Conservation (phyloP, 2,113 vertebrate genomes). For the Spermophilus dauricus region DNA sequence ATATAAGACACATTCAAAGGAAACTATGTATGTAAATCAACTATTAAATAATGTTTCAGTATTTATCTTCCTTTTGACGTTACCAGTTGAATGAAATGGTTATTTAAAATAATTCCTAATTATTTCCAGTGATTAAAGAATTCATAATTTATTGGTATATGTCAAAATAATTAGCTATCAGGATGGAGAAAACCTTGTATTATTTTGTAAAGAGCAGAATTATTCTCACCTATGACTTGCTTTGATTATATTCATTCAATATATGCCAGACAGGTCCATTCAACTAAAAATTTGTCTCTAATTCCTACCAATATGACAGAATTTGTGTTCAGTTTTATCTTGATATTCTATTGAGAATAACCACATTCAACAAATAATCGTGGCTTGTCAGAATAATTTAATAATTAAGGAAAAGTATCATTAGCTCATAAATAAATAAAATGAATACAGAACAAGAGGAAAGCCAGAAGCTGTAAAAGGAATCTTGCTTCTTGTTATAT, state of each 20-base stretch:
- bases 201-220: slow-evolving; percentile 2
- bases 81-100: background rate
- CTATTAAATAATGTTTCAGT: background rate
- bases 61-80: slow-evolving; percentile 14
- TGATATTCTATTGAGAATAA: slow-evolving; percentile 60
- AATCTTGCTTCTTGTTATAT: slow-evolving; percentile 64
- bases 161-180: slow-evolving; percentile 67
- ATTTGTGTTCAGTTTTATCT: slow-evolving; percentile 49
- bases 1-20: no score
- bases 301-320: slow-evolving; percentile 44
- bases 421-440: slow-evolving; percentile 67
- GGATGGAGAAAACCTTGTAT: background rate
- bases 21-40: background rate
- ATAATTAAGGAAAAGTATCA: slow-evolving; percentile 62
- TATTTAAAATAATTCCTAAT: slow-evolving; percentile 40
- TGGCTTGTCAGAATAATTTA: slow-evolving; percentile 54
- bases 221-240: slow-evolving; percentile 27
- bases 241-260: slow-evolving; percentile 67
- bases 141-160: slow-evolving; percentile 41
- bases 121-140: slow-evolving; percentile 30
- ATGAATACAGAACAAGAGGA: background rate
- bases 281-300: slow-evolving; percentile 53
- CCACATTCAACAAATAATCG: slow-evolving; percentile 18
- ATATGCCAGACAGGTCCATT: slow-evolving; percentile 59
- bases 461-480: slow-evolving; percentile 33